Conservation (phyloP, 2,113 vertebrate species). For the Geococcyx californianus region DNA sequence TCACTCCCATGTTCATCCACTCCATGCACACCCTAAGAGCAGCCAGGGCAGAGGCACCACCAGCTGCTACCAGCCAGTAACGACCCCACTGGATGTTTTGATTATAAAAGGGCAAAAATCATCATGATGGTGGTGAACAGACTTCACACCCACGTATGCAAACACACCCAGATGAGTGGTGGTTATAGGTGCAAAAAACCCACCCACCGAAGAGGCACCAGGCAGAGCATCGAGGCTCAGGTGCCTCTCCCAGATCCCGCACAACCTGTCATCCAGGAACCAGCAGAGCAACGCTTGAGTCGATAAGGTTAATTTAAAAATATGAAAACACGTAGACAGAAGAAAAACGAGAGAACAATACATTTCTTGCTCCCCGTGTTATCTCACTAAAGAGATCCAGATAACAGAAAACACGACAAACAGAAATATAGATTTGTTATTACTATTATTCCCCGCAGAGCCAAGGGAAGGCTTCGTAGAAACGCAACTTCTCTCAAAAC, state of each 20-base stretch:
- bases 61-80: too few species aligned
- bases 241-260: too few species aligned
- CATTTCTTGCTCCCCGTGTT: background rate
- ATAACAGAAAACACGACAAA: background rate
- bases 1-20: background rate
- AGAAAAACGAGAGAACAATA: background rate
- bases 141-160: accelerated
- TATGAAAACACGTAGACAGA: background rate
- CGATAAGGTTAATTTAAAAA: background rate
- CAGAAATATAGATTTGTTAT: slow-evolving; percentile 39
- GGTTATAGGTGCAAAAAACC: background rate
- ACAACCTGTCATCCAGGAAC: background rate
- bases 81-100: accelerated
- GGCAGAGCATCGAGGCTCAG: too few species aligned
- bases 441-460: slow-evolving; percentile 4
- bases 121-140: background rate
- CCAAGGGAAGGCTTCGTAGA: background rate
- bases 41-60: background rate
- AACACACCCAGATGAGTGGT: background rate
- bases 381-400: slow-evolving; percentile 6
- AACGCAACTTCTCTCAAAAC: background rate
- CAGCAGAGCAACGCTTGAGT: background rate
- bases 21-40: background rate
- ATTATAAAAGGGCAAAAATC: background rate
- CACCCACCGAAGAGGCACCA: background rate